Evolutionary conservation across 2,888 invertebrate genomes (phyloP), one percentile per base, ranked within the genome.

Genomic region (Cetonia aurata): DNA sequence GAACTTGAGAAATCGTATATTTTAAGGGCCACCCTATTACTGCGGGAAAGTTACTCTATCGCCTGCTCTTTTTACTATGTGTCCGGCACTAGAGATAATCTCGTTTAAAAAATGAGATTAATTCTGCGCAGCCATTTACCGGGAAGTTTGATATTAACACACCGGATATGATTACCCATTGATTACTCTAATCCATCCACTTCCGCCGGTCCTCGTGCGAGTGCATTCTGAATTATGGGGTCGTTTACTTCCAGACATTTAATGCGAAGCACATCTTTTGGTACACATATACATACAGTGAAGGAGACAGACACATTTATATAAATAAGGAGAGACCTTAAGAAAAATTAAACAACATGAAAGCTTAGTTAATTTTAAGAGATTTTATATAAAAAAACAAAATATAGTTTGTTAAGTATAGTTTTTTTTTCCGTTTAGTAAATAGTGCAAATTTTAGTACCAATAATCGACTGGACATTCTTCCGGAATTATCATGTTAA

Each of bases 151-250:
- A 68, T 70, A 75, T 75, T 75, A 75, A 75, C 73, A 73, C 71
- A 55, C 73, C 72, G 75, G 75, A 75, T 75, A 75, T 75, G 75
- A 74, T 75, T 75, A 75, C 71, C 71, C 75, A 74, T 71, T 75
- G 74, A 74, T 74, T 75, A 74, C 72, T 70, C 69, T 68, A 65
- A 74, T 75, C 72, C 66, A 74, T 75, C 73, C 72, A 71, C 67
- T 71, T 73, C 72, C 68, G 65, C n/a, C 53, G 70, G 65, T 71
- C 72, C 72, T 65, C 67, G 19, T 59, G 59, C 10, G 37, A 15
- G 42, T 59, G 59, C 59, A 59, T 59, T 44, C 44, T 59, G 59
- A 59, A 25, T 59, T 59, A 59, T 59, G 59, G 42, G 59, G 44
- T 59, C 59, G 44, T 59, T 59, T 59, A 59, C 42, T 19, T 59